These are phyloP conservation scores for Bovichtus variegatus DNA, from an alignment of 2,797 vertebrate species.

Conservation along the genomic window DNA sequence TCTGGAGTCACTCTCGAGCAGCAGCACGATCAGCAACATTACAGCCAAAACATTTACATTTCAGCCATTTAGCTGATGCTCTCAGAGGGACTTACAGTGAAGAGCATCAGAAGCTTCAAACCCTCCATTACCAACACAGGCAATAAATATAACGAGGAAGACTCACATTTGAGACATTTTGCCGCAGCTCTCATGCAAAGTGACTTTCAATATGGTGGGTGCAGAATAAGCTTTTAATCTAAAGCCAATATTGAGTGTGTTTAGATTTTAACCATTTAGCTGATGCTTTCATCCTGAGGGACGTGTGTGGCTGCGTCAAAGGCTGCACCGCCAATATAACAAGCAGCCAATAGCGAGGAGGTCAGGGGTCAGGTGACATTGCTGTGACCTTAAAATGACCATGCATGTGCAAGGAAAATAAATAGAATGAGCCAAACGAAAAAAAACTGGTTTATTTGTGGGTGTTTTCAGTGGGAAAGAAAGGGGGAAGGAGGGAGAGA, in stretches of 20 bases:
- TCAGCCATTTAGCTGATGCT: conserved; percentile 60
- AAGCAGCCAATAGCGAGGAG: conserved; percentile 37
- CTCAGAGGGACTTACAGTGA: conserved; percentile 32
- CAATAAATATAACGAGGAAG: conserved; percentile 42
- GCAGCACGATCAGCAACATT: conserved; percentile 38
- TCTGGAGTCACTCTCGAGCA: conserved; percentile 24
- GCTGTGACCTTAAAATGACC: conserved; percentile 58
- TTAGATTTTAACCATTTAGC: conserved; percentile 41
- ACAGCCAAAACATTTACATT: conserved; percentile 61
- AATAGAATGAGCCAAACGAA: conserved; percentile 1
- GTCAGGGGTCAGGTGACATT: conserved; percentile 63
- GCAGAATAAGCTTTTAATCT: conserved; percentile 60
- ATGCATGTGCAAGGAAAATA: conserved; percentile 28
- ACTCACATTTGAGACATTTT: conserved; percentile 31
- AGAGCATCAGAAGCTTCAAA: conserved; percentile 16
- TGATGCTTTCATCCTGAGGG: conserved; percentile 39
- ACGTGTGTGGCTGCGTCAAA: conserved; percentile 28
- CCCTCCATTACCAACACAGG: conserved; percentile 31
- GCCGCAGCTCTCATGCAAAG: conserved; percentile 40
- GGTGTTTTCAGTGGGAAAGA: background rate
- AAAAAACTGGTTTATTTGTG: too few species aligned
- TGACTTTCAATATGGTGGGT: conserved; percentile 34
- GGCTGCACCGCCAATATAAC: conserved; percentile 44
- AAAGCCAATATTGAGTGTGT: conserved; percentile 38
- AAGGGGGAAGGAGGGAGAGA: background rate